These are phyloP conservation scores for Peromyscus nudipes DNA, from an alignment of 2,797 vertebrate genomes.

Conservation along the genomic window DNA sequence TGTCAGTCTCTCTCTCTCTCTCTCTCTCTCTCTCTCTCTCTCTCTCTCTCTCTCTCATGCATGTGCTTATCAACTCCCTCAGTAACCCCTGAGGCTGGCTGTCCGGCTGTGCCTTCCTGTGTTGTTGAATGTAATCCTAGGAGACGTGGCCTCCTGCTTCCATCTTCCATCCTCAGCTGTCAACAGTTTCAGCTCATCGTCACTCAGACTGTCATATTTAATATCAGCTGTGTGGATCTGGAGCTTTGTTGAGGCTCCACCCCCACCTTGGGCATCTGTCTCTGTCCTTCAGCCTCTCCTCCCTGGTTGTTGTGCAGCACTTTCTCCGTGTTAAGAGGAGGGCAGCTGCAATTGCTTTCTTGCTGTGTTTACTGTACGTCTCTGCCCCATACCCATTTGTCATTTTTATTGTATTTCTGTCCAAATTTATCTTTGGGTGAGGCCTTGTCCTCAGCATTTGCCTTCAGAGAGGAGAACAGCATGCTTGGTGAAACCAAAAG, in stretches of 20 bases:
- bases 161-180: conserved; percentile 81
- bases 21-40: neutral
- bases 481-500: conserved; percentile 61
- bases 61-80: neutral
- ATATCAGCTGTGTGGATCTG: conserved; percentile 67
- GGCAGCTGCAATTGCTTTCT: conserved; percentile 76
- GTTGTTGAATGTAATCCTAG: conserved; percentile 55
- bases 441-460: conserved; percentile 76
- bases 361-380: conserved; percentile 74
- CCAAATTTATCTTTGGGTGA: conserved; percentile 73
- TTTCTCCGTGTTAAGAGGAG: conserved; percentile 56
- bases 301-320: conserved; percentile 13
- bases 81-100: neutral
- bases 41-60: neutral
- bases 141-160: conserved; percentile 75
- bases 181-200: conserved; percentile 72
- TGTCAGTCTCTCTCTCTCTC: neutral
- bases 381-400: conserved; percentile 65
- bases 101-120: conserved; percentile 61
- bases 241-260: conserved; percentile 51
- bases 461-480: conserved; percentile 49
- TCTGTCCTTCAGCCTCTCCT: neutral
- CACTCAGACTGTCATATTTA: conserved; percentile 69
- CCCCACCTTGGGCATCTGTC: conserved; percentile 40
- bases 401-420: conserved; percentile 77